Base-by-base conservation (phyloP, 2,888 invertebrate species). In the Oxytorus armatus region DNA sequence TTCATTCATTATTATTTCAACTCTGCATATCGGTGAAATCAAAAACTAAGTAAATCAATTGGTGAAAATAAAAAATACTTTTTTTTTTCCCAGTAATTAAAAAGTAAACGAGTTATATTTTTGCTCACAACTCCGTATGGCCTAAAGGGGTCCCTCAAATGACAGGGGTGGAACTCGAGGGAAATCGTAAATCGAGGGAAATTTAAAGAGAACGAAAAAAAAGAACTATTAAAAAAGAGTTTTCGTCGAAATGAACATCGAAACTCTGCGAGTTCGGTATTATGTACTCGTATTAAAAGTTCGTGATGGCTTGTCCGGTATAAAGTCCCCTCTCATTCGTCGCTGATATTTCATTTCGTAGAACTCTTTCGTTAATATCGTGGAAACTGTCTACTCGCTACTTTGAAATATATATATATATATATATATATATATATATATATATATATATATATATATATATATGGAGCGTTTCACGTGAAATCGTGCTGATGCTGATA, bases 331-430 rank as follows among this genome's bases (percentile, higher is more conserved):
- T 53, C 39, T 36, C 53, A 44, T 68, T 44, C 61, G 44, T 51
- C 21, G 66, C 61, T 59, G 25, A 73, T 53, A 61, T 36, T 49
- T 53, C 14, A 11, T 23, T 44, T 21, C 29, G 25, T 21, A 11
- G 2, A 25, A 51, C 61, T 53, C 44, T 59, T 72, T 66, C 47
- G 36, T 36, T 77, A 77, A 77, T 77, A 36, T 16, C 57, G 25
- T 16, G 25, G 36, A 49, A 49, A 74, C 65, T 49, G 21, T n/a
- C n/a, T 23, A 55, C 69, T 69, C 53, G 44, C 49, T 53, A 47
- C 53, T 55, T 21, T 36, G 33, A 36, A 33, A 23, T 59, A 18
- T 8, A 16, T n/a, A 33, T 29, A 33, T 8, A 7, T 7, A 18
- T 0, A 36, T 18, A 2, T 29, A 29, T 5, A 29, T 29, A 5